phyloP scores from a whole-genome alignment of 37 sponge, comb jelly and placozoan species.

The Cladorhizidae sp. region DNA sequence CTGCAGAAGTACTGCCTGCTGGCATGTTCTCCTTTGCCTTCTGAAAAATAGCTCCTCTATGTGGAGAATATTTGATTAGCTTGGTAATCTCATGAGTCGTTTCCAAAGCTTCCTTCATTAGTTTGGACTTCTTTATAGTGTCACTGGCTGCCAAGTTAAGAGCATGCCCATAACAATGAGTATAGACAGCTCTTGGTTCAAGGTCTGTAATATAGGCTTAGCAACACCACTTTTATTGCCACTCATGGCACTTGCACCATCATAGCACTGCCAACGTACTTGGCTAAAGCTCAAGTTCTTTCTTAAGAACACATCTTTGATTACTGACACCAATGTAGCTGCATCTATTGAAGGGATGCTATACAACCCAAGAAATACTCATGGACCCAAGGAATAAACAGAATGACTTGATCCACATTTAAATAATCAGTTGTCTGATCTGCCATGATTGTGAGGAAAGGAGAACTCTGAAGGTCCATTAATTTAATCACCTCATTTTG shows the following conservation, averaged over 20 bases:
- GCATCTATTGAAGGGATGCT: constrained; percentile 37
- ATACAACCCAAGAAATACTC: constrained; percentile 69
- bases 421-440: constrained; percentile 16
- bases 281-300: constrained; percentile 26
- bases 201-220: constrained; percentile 4
- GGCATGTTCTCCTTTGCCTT: neutral
- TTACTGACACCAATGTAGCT: constrained; percentile 29
- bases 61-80: constrained; percentile 6
- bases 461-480: neutral
- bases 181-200: constrained; percentile 33
- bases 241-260: constrained; percentile 53
- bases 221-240: constrained; percentile 48
- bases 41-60: constrained; percentile 6
- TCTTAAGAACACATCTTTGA: constrained; percentile 43
- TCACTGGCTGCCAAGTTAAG: constrained; percentile 39
- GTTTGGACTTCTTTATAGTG: neutral
- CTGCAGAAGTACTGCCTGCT: neutral
- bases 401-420: constrained; percentile 18
- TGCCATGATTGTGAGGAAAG: neutral
- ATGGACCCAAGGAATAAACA: constrained; percentile 47
- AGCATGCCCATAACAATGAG: constrained; percentile 69
- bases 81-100: constrained; percentile 8
- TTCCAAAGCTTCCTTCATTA: constrained; percentile 8
- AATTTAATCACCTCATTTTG: neutral
- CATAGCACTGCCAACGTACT: constrained; percentile 69